These are phyloP conservation scores for Hesperophylax magnus DNA, from an alignment of 1,140 invertebrate genomes.

Conservation along the genomic window DNA sequence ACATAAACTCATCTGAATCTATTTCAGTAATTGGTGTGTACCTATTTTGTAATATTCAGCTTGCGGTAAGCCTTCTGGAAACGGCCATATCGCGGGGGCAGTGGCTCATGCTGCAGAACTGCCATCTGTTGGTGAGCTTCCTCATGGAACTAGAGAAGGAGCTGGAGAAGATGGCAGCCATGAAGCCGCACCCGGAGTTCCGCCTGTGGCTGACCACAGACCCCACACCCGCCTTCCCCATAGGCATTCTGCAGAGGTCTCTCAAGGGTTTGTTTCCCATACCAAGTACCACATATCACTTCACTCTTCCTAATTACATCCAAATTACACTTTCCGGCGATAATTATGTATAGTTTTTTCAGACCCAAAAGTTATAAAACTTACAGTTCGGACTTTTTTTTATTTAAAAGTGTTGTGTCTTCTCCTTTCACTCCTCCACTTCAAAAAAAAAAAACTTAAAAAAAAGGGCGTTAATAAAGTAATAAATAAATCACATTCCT, in stretches of 20 bases:
- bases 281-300: background rate
- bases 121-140: conserved; percentile 88
- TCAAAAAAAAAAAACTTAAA: too few species aligned
- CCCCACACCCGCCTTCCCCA: conserved; percentile 86
- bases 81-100: conserved; percentile 82
- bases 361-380: too few species aligned
- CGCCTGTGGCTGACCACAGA: conserved; percentile 94
- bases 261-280: conserved; percentile 78
- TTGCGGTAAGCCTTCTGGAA: conserved; percentile 81
- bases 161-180: conserved; percentile 77
- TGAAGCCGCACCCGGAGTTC: conserved; percentile 89
- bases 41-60: conserved; percentile 62
- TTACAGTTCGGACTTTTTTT: too few species aligned
- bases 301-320: background rate
- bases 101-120: conserved; percentile 94
- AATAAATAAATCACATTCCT: too few species aligned
- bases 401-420: too few species aligned
- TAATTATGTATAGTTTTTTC: too few species aligned
- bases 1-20: too few species aligned
- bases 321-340: too few species aligned
- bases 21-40: too few species aligned
- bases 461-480: too few species aligned
- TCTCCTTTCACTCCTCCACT: too few species aligned
- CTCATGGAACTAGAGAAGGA: conserved; percentile 85
- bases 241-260: conserved; percentile 89